phyloP scores from a whole-genome alignment of 2,113 vertebrate species.

The Chiloscyllium plagiosum region DNA sequence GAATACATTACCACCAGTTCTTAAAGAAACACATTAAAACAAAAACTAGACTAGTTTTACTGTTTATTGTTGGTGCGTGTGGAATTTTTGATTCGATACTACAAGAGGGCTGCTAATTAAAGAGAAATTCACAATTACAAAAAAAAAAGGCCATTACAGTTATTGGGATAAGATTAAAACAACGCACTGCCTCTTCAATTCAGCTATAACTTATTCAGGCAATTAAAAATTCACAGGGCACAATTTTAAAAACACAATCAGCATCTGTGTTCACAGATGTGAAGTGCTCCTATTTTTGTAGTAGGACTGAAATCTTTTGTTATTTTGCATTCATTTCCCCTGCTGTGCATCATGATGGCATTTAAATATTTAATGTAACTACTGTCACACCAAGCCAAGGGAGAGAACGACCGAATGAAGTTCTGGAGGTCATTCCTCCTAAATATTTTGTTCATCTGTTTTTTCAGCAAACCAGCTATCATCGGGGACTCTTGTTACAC shows the following conservation, averaged over 20 bases:
- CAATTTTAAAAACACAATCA: conserved; percentile 23
- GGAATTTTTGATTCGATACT: background rate
- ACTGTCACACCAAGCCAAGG: conserved; percentile 8
- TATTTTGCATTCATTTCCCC: conserved; percentile 30
- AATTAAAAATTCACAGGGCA: conserved; percentile 25
- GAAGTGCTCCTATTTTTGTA: background rate
- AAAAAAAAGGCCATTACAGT: background rate
- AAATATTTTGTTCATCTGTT: background rate
- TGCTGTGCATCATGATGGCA: conserved; percentile 20
- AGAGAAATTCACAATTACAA: background rate
- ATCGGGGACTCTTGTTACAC: background rate
- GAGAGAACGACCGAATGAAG: background rate
- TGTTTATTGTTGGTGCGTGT: background rate
- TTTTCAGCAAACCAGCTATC: conserved; percentile 1
- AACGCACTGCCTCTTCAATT: conserved; percentile 3
- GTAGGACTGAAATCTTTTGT: conserved; percentile 12
- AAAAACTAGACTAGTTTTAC: background rate
- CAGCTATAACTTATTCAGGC: background rate
- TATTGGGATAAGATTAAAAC: conserved; percentile 26
- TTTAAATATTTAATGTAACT: conserved; percentile 34
- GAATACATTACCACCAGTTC: background rate
- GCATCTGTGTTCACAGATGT: conserved; percentile 28
- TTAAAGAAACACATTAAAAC: background rate
- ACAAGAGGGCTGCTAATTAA: background rate
- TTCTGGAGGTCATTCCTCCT: background rate